Percentiles rank a stretch among this genome's conserved stretches.
phyloP scores from a whole-genome alignment of 2,113 vertebrate species.

The Taurulus bubalis region DNA sequence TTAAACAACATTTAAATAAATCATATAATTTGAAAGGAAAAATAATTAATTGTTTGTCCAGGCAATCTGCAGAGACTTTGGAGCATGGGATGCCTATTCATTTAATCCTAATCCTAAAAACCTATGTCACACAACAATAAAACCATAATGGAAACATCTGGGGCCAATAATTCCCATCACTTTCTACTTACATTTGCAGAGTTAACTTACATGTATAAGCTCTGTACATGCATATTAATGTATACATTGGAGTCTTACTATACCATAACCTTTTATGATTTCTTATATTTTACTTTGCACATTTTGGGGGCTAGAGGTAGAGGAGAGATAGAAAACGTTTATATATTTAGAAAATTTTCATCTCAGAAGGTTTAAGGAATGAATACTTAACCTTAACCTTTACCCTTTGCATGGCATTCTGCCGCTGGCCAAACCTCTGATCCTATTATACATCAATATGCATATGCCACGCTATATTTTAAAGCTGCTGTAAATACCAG shows the following conservation, averaged over 20 bases:
- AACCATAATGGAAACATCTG: constrained; percentile 51
- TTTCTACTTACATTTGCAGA: constrained; percentile 32
- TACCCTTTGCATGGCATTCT: constrained; percentile 10
- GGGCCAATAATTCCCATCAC: constrained; percentile 34
- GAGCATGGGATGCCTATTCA: constrained; percentile 3
- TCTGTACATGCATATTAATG: not conserved
- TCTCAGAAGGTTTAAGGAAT: constrained; percentile 20
- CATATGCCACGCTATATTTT: constrained; percentile 53
- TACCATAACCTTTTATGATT: not conserved
- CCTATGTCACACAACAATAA: constrained; percentile 47
- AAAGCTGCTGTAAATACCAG: constrained; percentile 64
- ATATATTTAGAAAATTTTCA: constrained; percentile 36
- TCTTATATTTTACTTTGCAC: not conserved
- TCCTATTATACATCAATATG: constrained; percentile 51
- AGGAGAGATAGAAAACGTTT: not conserved
- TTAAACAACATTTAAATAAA: not conserved
- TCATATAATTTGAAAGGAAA: not conserved
- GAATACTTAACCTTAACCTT: constrained; percentile 15
- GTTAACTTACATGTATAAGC: not conserved
- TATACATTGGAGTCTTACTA: not conserved
- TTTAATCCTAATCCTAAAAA: constrained; percentile 46
- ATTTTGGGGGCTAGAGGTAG: not conserved
- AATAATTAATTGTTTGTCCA: not conserved
- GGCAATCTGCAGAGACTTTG: not conserved
- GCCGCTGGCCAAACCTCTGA: constrained; percentile 16